Percentiles rank a stretch among this genome's conserved stretches.
Conservation (phyloP, 2,797 vertebrate species). For the Bryconaethiops microstoma region DNA sequence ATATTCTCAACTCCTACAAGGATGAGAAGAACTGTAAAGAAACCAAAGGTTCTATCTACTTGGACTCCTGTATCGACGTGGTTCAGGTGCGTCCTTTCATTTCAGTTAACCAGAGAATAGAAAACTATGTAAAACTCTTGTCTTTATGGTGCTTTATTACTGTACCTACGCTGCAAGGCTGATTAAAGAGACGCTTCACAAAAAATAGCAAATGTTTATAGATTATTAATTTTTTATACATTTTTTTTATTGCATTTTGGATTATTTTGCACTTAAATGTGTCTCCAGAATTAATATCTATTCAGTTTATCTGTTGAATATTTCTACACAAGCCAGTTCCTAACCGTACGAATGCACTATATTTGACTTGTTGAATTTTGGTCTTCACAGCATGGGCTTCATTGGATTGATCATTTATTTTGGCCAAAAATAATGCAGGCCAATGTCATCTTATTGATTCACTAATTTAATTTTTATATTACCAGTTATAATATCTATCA, state of each 20-base stretch:
- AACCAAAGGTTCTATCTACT: constrained; percentile 95
- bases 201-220: no score
- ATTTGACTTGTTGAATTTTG: background rate
- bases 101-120: background rate
- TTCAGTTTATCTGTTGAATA: no score
- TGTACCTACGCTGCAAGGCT: background rate
- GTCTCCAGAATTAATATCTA: no score
- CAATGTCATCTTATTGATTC: no score
- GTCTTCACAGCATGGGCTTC: background rate
- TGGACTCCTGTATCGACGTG: constrained; percentile 95
- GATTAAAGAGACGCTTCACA: background rate
- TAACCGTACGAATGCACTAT: background rate
- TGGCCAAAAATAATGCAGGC: no score
- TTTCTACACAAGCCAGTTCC: background rate
- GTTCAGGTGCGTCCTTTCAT: constrained; percentile 67
- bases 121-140: no score
- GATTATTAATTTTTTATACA: no score
- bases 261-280: no score
- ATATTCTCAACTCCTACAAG: constrained; percentile 97
- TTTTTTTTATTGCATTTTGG: no score
- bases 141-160: background rate
- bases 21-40: constrained; percentile 97
- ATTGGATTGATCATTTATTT: no score
- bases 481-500: no score
- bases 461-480: no score